Evolutionary conservation across 2,888 invertebrate species (phyloP).

Genomic region (Chromoteleia sp.): DNA sequence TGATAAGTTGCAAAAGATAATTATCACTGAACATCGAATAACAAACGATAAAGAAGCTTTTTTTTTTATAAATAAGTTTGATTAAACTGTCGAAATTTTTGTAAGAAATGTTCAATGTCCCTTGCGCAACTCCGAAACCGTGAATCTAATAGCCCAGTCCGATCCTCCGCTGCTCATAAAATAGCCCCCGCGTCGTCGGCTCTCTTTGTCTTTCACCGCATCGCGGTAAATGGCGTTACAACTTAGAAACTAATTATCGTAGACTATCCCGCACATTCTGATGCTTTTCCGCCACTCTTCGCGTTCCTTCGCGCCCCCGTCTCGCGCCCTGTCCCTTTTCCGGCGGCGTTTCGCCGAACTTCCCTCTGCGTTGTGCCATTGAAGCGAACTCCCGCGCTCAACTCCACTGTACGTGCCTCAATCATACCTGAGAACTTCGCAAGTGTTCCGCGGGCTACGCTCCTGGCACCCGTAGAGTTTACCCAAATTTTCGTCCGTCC

Average conservation of each 20-base stretch:
- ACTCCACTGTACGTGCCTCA: conserved; percentile 47
- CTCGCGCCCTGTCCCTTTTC: conserved; percentile 41
- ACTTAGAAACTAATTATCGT: conserved; percentile 71
- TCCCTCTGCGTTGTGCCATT: conserved; percentile 42
- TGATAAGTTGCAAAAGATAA: too few species aligned
- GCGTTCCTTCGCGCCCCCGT: conserved; percentile 44
- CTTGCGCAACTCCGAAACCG: too few species aligned
- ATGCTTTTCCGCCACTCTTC: conserved; percentile 56
- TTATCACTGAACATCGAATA: too few species aligned
- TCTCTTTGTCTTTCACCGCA: conserved; percentile 48
- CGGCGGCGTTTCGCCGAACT: conserved; percentile 51
- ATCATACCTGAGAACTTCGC: conserved; percentile 52
- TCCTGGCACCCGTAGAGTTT: conserved; percentile 25
- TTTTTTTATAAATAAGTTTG: too few species aligned
- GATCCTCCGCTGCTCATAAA: conserved; percentile 25
- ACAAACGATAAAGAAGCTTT: too few species aligned
- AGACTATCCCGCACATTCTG: conserved; percentile 52
- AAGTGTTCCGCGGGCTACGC: conserved; percentile 46
- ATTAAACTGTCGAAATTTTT: too few species aligned
- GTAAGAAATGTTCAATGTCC: too few species aligned
- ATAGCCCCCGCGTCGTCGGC: conserved; percentile 5
- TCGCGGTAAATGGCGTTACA: conserved; percentile 61
- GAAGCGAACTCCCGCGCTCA: conserved; percentile 54
- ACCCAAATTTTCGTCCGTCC: conserved; percentile 34
- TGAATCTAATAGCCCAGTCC: too few species aligned